Conservation (phyloP, 2,113 vertebrate genomes). For the Xenus cinereus region DNA sequence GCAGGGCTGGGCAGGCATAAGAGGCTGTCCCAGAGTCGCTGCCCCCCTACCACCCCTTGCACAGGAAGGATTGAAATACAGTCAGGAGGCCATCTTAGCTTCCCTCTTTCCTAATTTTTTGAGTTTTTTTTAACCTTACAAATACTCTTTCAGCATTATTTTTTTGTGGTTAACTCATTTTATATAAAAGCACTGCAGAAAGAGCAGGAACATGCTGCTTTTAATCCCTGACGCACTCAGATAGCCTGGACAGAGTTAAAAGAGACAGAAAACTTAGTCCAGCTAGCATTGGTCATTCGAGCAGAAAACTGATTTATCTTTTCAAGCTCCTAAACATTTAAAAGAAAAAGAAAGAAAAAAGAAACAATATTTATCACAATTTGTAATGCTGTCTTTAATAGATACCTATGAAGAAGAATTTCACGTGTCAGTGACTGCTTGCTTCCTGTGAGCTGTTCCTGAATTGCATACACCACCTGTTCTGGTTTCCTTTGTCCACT, state of each 20-base stretch:
- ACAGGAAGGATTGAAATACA: accelerated
- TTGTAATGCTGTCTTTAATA: not conserved
- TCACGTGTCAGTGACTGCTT: not conserved
- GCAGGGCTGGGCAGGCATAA: accelerated
- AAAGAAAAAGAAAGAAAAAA: not conserved
- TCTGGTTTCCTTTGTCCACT: not conserved
- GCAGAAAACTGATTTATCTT: not conserved
- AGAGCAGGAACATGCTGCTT: not conserved
- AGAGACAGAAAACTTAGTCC: not conserved
- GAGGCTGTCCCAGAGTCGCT: accelerated
- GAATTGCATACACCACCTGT: not conserved
- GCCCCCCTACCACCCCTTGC: not conserved
- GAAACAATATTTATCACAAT: not conserved
- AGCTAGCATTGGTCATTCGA: not conserved
- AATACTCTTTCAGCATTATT: not conserved
- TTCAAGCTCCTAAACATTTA: not conserved
- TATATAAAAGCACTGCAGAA: not conserved
- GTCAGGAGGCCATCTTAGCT: not conserved
- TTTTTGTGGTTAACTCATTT: not conserved
- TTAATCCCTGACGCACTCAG: not conserved
- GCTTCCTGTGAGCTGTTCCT: not conserved
- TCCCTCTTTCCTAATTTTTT: not conserved
- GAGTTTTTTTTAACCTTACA: not conserved
- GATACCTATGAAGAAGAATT: not conserved
- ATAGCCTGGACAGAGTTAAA: not conserved